These are phyloP conservation scores for Aix galericulata DNA, from an alignment of 2,113 vertebrate species.

Conservation along the genomic window DNA sequence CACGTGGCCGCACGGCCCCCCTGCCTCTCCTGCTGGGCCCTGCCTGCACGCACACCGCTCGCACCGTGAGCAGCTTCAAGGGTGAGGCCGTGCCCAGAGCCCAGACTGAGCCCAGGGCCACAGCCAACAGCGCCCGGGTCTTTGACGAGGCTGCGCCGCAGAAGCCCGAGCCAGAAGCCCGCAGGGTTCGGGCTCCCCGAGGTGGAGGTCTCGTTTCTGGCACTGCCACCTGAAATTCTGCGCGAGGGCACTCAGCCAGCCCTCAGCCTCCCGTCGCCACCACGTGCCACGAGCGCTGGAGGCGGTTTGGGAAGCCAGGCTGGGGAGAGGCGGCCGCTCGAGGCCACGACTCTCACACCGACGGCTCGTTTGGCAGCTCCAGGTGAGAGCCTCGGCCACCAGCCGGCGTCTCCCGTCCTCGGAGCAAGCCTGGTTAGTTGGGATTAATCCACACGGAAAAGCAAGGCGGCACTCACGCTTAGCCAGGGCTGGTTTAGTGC, in stretches of 20 bases:
- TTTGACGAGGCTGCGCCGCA: neutral
- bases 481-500: neutral
- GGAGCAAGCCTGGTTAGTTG: neutral
- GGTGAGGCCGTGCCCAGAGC: neutral
- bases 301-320: no score
- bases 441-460: neutral
- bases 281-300: no score
- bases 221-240: neutral
- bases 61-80: neutral
- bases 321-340: no score
- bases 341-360: no score
- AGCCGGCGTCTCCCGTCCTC: neutral
- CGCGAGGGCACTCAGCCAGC: no score
- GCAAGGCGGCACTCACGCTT: neutral
- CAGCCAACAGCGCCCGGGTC: neutral
- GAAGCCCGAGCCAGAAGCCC: neutral
- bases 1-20: no score
- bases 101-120: neutral
- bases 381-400: neutral
- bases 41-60: no score
- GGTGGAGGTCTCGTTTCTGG: fast-evolving
- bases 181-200: neutral
- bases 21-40: no score
- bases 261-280: no score
- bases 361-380: neutral